phyloP scores from a whole-genome alignment of 2,888 invertebrate genomes.

The Tetramorium bicarinatum region DNA sequence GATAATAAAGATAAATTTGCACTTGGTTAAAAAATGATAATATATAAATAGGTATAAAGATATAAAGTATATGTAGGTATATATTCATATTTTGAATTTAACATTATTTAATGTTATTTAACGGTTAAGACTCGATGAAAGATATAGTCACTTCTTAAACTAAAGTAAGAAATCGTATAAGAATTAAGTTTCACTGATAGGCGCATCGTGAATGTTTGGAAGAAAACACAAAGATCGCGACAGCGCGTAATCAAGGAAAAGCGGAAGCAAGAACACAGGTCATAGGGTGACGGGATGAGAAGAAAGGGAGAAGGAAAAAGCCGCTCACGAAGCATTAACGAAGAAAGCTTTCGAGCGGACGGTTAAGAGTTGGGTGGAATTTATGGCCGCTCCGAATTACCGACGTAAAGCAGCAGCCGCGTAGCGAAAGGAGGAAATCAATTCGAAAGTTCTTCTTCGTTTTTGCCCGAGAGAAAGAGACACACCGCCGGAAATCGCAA shows the following conservation, averaged over 20 bases:
- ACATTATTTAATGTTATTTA: not conserved
- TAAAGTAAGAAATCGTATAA: not conserved
- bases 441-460: slow-evolving; percentile 61
- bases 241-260: slow-evolving; percentile 8
- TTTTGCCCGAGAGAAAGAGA: slow-evolving; percentile 8
- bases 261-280: slow-evolving; percentile 28
- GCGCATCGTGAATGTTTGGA: slow-evolving; percentile 7
- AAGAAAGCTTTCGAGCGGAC: slow-evolving; percentile 77
- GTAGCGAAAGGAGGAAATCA: slow-evolving; percentile 74
- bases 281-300: not conserved
- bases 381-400: slow-evolving; percentile 74
- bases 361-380: slow-evolving; percentile 74
- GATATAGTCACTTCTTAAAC: not conserved
- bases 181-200: slow-evolving; percentile 49
- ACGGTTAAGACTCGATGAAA: not conserved
- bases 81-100: not conserved
- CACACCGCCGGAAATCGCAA: slow-evolving; percentile 70
- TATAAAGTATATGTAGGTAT: not conserved
- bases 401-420: slow-evolving; percentile 73
- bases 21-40: too few relatives aligned
- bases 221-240: slow-evolving; percentile 54
- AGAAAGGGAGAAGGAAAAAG: slow-evolving; percentile 32
- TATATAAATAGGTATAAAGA: too few relatives aligned
- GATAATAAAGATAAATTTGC: not conserved
- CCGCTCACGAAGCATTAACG: slow-evolving; percentile 71